These are phyloP conservation scores for Smutsia gigantea DNA, from an alignment of 2,797 vertebrate species.

Conservation along the genomic window DNA sequence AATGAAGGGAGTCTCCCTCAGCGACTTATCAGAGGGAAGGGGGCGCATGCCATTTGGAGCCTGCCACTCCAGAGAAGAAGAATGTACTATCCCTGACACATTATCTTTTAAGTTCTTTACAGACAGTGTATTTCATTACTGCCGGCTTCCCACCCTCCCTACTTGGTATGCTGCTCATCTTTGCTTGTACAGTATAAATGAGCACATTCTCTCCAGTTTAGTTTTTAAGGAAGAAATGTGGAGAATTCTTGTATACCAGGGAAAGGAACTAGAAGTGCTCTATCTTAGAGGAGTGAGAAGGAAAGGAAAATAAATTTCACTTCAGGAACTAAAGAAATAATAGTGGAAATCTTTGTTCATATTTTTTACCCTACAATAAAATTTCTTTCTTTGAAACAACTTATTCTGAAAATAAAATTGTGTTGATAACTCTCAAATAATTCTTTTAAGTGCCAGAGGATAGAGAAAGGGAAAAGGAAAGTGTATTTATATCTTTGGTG, in stretches of 20 bases:
- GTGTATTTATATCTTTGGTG: slow-evolving; percentile 7
- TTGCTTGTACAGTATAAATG: background rate
- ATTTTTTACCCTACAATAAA: slow-evolving; percentile 35
- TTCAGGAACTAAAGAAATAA: slow-evolving; percentile 44
- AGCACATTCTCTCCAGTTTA: background rate
- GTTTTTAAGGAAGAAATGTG: background rate
- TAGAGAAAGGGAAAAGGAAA: background rate
- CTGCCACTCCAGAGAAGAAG: background rate
- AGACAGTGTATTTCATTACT: background rate
- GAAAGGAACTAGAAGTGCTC: background rate
- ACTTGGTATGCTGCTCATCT: background rate
- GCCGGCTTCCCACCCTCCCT: background rate
- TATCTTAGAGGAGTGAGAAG: background rate
- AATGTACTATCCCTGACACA: background rate
- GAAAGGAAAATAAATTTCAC: slow-evolving; percentile 15
- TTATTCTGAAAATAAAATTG: slow-evolving; percentile 51
- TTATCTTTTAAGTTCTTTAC: background rate
- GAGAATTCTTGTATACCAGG: background rate
- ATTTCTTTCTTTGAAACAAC: background rate
- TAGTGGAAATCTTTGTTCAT: background rate
- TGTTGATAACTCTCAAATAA: background rate
- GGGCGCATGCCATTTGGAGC: background rate
- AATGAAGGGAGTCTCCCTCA: background rate
- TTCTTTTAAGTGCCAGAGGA: slow-evolving; percentile 9
- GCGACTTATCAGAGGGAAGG: background rate